Evolutionary conservation across 2,113 vertebrate species (phyloP).

Genomic region (Chaetura pelagica): DNA sequence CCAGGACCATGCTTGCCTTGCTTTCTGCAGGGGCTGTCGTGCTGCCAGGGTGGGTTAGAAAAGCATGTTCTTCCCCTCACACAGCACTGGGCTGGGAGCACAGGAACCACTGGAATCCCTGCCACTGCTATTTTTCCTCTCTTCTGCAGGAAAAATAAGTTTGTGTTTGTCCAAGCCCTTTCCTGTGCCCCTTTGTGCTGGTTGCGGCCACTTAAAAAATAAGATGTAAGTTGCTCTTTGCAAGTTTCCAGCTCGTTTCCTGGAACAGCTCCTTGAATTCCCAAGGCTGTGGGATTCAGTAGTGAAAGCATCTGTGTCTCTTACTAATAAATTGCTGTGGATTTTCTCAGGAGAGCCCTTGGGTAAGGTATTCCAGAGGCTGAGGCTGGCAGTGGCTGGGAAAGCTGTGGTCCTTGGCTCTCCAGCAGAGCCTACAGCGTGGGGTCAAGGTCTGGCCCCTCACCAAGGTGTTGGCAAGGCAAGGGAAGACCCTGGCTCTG

Average conservation of each 20-base stretch:
- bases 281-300: background rate
- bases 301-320: rapidly evolving
- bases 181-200: background rate
- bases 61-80: no score
- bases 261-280: background rate
- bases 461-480: rapidly evolving
- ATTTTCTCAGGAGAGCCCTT: background rate
- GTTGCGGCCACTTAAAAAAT: background rate
- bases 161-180: background rate
- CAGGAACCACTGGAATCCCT: no score
- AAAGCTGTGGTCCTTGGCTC: background rate
- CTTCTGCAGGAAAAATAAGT: no score
- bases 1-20: no score
- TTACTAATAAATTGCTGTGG: background rate
- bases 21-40: no score
- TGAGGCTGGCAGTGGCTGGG: background rate
- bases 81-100: no score
- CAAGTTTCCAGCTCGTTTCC: background rate
- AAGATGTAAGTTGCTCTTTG: background rate
- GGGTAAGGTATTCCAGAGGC: background rate
- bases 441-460: background rate
- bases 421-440: rapidly evolving
- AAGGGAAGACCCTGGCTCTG: no score
- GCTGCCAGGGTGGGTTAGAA: no score
- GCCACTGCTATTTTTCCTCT: background rate